phyloP scores from a whole-genome alignment of 2,797 vertebrate genomes.

The Triplophysa bombifrons region DNA sequence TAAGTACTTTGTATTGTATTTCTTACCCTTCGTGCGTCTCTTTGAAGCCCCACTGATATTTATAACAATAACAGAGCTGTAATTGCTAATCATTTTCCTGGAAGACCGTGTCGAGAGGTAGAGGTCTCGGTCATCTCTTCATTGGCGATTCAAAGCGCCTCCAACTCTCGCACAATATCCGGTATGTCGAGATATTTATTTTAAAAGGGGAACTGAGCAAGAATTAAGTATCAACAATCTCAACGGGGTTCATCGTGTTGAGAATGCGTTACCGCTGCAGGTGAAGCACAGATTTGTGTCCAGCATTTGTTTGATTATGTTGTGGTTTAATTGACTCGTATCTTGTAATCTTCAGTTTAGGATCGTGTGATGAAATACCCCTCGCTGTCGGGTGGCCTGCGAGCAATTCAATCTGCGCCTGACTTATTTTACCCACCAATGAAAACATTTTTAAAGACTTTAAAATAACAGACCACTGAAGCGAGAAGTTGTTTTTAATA shows the following conservation, averaged over 20 bases:
- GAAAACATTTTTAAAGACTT: slow-evolving; percentile 15
- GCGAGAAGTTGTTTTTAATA: slow-evolving; percentile 6
- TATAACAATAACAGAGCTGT: slow-evolving; percentile 52
- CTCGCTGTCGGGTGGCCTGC: background rate
- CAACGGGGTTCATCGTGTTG: background rate
- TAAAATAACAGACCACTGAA: background rate
- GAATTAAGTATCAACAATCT: slow-evolving; percentile 8
- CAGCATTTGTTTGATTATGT: no score
- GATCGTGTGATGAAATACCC: background rate
- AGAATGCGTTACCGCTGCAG: slow-evolving; percentile 60
- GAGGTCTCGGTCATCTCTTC: background rate
- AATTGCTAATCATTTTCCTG: slow-evolving; percentile 58
- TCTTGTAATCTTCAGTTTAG: no score
- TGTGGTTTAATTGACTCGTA: no score
- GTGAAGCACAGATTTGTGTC: slow-evolving; percentile 53
- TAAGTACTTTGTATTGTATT: slow-evolving; percentile 50
- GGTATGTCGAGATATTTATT: slow-evolving; percentile 40
- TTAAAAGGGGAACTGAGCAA: slow-evolving; percentile 15
- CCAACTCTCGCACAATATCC: slow-evolving; percentile 26
- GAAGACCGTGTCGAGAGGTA: slow-evolving; percentile 39
- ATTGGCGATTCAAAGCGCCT: slow-evolving; percentile 18
- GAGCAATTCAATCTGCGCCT: background rate
- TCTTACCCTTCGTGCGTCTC: slow-evolving; percentile 4
- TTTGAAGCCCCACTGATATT: slow-evolving; percentile 51
- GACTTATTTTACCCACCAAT: slow-evolving; percentile 29